Evolutionary conservation across 2,113 vertebrate genomes (phyloP).

Genomic region (Octodon degus): DNA sequence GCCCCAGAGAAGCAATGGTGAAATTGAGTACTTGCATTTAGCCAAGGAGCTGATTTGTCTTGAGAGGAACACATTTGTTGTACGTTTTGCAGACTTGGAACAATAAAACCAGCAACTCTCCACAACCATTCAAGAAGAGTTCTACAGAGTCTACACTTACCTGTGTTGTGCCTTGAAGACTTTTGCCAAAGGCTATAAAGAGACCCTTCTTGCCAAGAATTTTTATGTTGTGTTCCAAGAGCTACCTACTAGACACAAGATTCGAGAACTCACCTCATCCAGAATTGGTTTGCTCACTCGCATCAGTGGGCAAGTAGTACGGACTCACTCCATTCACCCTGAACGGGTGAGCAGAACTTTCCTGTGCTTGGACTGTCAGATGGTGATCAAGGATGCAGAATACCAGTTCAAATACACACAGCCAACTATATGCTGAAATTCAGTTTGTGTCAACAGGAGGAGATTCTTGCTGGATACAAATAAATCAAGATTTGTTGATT

Average conservation of each 20-base stretch:
- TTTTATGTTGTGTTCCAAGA: conserved; percentile 97
- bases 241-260: conserved; percentile 96
- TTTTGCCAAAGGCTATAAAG: conserved; percentile 95
- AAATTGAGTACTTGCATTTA: conserved; percentile 94
- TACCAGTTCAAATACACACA: conserved; percentile 99
- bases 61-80: conserved; percentile 95
- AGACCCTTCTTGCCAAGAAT: conserved; percentile 94
- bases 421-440: conserved; percentile 97
- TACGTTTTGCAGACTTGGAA: conserved; percentile 95
- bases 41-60: conserved; percentile 97
- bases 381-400: conserved; percentile 94
- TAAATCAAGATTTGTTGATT: conserved; percentile 98
- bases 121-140: conserved; percentile 97
- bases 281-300: conserved; percentile 95
- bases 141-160: conserved; percentile 97
- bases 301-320: conserved; percentile 98
- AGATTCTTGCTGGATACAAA: conserved; percentile 98
- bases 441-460: conserved; percentile 96
- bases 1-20: conserved; percentile 95
- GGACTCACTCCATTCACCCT: conserved; percentile 97
- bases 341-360: conserved; percentile 98
- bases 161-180: conserved; percentile 95
- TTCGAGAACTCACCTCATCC: conserved; percentile 95
- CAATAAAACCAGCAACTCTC: conserved; percentile 98
- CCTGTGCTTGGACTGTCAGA: conserved; percentile 97